Evolutionary conservation across 2,113 vertebrate genomes (phyloP).

Genomic region (Osmerus eperlanus): DNA sequence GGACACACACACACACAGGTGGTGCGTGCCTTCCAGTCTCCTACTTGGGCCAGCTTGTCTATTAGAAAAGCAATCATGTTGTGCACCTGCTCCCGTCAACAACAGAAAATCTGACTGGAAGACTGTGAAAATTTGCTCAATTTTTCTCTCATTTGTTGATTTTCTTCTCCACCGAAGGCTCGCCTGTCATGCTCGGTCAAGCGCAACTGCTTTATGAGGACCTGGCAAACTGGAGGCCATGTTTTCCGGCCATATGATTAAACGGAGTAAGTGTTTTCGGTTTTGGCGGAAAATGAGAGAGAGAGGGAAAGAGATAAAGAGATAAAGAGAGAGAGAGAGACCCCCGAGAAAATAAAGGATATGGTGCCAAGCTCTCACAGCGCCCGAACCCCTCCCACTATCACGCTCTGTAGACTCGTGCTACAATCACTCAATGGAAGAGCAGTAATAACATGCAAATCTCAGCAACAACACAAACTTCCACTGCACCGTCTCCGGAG

Average conservation of each 20-base stretch:
- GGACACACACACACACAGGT: constrained; percentile 41
- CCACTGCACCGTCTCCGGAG: no score
- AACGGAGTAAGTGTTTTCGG: no score
- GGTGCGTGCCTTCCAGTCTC: constrained; percentile 33
- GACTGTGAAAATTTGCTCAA: constrained; percentile 29
- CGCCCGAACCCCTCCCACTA: no score
- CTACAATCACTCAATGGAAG: no score
- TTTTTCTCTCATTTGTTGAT: constrained; percentile 44
- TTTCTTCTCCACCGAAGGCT: constrained; percentile 30
- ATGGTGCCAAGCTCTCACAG: no score
- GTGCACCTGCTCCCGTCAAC: constrained; percentile 58
- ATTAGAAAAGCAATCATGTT: constrained; percentile 65
- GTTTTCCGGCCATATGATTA: background rate
- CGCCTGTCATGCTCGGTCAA: constrained; percentile 18
- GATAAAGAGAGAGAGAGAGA: background rate
- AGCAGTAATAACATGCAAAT: no score
- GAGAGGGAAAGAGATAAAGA: background rate
- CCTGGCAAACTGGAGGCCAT: constrained; percentile 30
- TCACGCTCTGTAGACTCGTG: no score
- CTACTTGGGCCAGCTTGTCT: constrained; percentile 41
- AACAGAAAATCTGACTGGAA: constrained; percentile 18
- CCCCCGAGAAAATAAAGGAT: no score
- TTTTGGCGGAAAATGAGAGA: background rate
- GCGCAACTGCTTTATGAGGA: constrained; percentile 21
- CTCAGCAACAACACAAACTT: no score